Percentiles rank a stretch among this genome's conserved stretches.
Evolutionary conservation across 2,888 invertebrate species (phyloP).

Genomic region (Mamestra brassicae): DNA sequence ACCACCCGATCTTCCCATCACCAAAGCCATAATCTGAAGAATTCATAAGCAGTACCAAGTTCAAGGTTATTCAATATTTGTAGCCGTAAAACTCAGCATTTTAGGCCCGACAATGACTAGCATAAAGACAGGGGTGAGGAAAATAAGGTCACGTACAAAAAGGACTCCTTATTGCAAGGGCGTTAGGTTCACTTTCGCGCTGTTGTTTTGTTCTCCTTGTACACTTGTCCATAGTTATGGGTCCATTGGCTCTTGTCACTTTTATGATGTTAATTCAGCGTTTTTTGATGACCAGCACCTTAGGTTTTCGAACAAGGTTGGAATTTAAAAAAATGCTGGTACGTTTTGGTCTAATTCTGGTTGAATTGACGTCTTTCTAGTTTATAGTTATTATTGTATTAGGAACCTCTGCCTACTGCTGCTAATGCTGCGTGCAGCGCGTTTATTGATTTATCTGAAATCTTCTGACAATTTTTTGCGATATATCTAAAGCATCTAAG

Average conservation of each 20-base stretch:
- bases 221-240: conserved; percentile 49
- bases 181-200: conserved; percentile 42
- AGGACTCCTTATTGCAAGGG: conserved; percentile 10
- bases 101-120: conserved; percentile 46
- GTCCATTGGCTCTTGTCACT: conserved; percentile 61
- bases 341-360: not conserved
- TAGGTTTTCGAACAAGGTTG: conserved; percentile 9
- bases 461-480: not conserved
- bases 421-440: too few species aligned
- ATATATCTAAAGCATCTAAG: too few species aligned
- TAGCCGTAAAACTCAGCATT: conserved; percentile 53
- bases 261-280: conserved; percentile 57
- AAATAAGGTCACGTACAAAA: conserved; percentile 50
- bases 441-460: too few species aligned
- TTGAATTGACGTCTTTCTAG: too few species aligned
- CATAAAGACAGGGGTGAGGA: conserved; percentile 36
- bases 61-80: conserved; percentile 63
- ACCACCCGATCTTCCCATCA: not conserved
- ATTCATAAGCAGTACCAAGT: conserved; percentile 47
- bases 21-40: not conserved
- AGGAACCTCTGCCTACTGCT: not conserved
- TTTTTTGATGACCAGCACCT: conserved; percentile 37
- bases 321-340: not conserved
- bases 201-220: conserved; percentile 36
- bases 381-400: too few species aligned